Evolutionary conservation across 1,140 invertebrate species (phyloP), one percentile per base, ranked within the genome.

Genomic region (Zaprionus camerounensis): DNA sequence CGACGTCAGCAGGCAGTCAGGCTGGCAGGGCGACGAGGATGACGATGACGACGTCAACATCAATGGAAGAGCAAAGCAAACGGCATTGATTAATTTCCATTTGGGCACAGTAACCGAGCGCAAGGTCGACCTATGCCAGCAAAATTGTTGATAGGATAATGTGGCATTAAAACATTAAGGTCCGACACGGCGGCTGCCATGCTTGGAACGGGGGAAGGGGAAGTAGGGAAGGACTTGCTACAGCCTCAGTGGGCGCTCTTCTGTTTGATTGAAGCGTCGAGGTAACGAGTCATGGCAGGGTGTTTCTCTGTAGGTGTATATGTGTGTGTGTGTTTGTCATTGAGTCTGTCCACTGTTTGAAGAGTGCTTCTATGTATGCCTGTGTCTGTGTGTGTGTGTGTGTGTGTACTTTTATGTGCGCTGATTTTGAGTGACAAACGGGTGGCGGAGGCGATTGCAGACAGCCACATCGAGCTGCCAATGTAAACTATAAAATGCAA

Each of bases 11-110:
- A 73, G 13, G 13, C 17, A 55, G 41, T 56, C 38, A 44, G 41
- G 41, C 41, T 6, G 41, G n/a, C 41, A 34, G 31, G 38, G 38
- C 15, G 15, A 41, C 31, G 17, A 17, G 0, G 17, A 17, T 17
- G 28, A 28, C 26, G 5, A 28, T 0, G 36, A 15, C 13, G 62
- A 24, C 53, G 68, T 70, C 59, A 71, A 76, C 61, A 71, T 71
- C 73, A 74, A 64, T 71, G 41, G 56, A n/a, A 71, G 81, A 80
- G 81, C 73, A 78, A 61, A 84, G 81, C 78, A 87, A 86, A 83
- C 70, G 83, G 83, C 83, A 86, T 86, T 86, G 83, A 86, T 86
- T 86, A 87, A 87, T 86, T 86, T 86, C 77, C 83, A 87, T 87
- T 87, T 87, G 76, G 80, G 65, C 73, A 72, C 74, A 71, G 55